phyloP scores from a whole-genome alignment of 2,113 vertebrate species.

The Carassius gibelio region DNA sequence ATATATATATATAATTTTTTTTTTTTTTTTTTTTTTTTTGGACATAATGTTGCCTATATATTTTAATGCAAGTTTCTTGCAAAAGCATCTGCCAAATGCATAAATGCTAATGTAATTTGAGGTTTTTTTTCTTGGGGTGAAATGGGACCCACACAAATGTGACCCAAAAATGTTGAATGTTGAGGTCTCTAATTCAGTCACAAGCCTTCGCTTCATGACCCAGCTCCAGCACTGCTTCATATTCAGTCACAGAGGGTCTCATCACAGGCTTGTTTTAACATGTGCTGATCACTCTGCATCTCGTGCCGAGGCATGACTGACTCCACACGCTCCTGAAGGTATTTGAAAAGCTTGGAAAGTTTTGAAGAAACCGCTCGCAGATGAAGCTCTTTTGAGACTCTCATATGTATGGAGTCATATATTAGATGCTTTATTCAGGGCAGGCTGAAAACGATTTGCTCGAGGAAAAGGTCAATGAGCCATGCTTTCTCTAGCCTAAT shows the following conservation, averaged over 20 bases:
- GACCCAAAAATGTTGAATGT: not conserved
- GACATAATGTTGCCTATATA: no score
- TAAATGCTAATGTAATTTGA: no score
- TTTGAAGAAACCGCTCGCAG: not conserved
- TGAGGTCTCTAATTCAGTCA: not conserved
- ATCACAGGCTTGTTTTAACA: conserved; percentile 17
- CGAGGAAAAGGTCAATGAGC: not conserved
- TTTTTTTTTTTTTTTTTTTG: no score
- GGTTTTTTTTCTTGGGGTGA: no score
- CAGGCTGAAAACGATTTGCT: not conserved
- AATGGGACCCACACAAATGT: no score
- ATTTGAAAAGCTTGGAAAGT: not conserved
- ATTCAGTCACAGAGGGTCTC: not conserved
- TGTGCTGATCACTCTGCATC: not conserved
- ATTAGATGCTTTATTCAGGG: no score
- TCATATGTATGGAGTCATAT: not conserved
- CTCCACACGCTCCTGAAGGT: not conserved
- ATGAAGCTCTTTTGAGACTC: not conserved
- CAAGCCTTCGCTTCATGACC: not conserved
- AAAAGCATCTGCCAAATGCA: no score
- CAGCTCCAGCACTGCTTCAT: no score
- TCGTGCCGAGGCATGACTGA: not conserved
- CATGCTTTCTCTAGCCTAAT: not conserved
- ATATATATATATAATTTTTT: no score
- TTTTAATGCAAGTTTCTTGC: no score